Evolutionary conservation across 2,113 vertebrate species (phyloP).

Genomic region (Silurus meridionalis): DNA sequence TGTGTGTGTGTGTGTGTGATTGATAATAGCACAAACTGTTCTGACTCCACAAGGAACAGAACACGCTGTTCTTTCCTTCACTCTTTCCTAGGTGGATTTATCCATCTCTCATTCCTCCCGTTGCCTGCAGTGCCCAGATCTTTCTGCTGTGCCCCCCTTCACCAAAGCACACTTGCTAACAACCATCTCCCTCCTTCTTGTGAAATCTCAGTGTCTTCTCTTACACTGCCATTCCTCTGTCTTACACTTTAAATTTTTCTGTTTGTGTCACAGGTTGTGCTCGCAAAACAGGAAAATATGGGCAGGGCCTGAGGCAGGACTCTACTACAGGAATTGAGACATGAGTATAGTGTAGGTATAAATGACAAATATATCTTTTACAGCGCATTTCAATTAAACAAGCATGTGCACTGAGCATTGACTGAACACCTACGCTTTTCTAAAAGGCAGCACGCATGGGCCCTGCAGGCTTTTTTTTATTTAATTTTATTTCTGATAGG

Average conservation of each 20-base stretch:
- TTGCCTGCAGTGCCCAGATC: constrained; percentile 38
- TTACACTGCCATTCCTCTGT: background rate
- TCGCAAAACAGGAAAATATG: background rate
- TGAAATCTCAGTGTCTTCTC: background rate
- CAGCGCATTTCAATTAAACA: background rate
- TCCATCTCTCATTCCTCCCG: constrained; percentile 23
- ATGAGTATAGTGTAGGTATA: background rate
- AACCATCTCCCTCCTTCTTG: background rate
- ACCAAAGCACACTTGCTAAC: background rate
- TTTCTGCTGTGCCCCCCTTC: constrained; percentile 16
- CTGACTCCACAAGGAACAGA: constrained; percentile 55
- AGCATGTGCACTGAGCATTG: background rate
- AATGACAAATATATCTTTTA: background rate
- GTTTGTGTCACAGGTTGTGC: background rate
- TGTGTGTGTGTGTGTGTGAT: constrained; percentile 20
- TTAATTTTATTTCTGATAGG: constrained; percentile 27
- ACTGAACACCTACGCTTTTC: background rate
- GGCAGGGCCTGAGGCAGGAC: background rate
- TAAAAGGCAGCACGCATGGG: constrained; percentile 1
- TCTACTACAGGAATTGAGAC: constrained; percentile 2
- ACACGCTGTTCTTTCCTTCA: constrained; percentile 54
- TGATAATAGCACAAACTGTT: constrained; percentile 58
- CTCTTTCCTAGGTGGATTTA: constrained; percentile 31
- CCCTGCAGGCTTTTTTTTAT: background rate
- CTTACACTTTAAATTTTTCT: background rate